Percentiles rank a stretch among this genome's conserved stretches.
phyloP scores from a whole-genome alignment of 2,888 invertebrate species.

The Rotaria magnacalcarata region DNA sequence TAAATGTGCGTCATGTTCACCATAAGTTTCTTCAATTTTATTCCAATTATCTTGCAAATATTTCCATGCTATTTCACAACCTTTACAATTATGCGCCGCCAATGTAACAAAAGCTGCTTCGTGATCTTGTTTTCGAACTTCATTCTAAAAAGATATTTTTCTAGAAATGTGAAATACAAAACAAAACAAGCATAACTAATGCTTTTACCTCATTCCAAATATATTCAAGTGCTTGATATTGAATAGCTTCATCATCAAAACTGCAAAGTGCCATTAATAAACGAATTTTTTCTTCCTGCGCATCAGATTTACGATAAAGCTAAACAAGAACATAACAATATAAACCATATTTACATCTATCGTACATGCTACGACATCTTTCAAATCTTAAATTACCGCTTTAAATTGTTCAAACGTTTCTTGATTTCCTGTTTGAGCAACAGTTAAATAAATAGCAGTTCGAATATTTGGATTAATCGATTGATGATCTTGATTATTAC shows the following conservation, averaged over 20 bases:
- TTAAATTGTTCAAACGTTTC: background rate
- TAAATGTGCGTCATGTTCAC: background rate
- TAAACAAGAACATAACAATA: background rate
- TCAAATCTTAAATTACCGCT: background rate
- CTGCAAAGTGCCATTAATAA: background rate
- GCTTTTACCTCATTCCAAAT: background rate
- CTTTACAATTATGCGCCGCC: background rate
- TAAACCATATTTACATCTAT: too few species aligned
- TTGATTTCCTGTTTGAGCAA: constrained; percentile 10
- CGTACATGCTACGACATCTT: too few species aligned
- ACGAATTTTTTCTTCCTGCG: constrained; percentile 20
- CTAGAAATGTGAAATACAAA: too few species aligned
- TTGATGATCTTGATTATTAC: background rate
- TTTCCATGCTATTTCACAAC: background rate
- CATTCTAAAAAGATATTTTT: background rate
- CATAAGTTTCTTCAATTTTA: background rate
- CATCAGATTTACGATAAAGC: background rate
- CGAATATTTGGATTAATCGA: constrained; percentile 24
- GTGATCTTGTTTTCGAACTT: constrained; percentile 26
- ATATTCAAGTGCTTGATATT: constrained; percentile 4
- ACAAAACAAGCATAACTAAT: too few species aligned
- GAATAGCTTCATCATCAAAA: constrained; percentile 21
- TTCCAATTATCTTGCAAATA: constrained; percentile 32
- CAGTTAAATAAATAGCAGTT: background rate
- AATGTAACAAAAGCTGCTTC: background rate